Conservation (phyloP, 1,140 invertebrate genomes). For the Pseudachorutes palmiensis region DNA sequence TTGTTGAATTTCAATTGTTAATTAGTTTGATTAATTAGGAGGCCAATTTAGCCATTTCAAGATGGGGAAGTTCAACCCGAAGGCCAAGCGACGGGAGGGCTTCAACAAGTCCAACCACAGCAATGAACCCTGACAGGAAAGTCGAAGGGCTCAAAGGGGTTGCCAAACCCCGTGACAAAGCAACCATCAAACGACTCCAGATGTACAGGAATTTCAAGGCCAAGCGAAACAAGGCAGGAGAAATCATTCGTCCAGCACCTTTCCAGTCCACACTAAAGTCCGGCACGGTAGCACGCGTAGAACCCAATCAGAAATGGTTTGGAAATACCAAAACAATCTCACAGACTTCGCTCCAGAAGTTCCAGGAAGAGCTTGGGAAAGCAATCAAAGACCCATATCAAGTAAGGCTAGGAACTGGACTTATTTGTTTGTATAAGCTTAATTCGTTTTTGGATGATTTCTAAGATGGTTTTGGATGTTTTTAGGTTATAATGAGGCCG, state of each 20-base stretch:
- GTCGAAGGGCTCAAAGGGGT: conserved; percentile 68
- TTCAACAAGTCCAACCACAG: conserved; percentile 56
- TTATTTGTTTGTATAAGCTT: conserved; percentile 2
- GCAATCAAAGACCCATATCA: conserved; percentile 94
- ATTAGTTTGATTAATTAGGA: not conserved
- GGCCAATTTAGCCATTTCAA: no score
- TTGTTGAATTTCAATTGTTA: not conserved
- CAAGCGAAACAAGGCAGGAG: conserved; percentile 79
- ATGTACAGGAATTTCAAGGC: conserved; percentile 98
- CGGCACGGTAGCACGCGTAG: conserved; percentile 85
- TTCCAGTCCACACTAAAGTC: conserved; percentile 84
- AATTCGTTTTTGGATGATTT: not conserved
- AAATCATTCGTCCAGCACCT: conserved; percentile 87
- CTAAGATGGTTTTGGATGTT: not conserved
- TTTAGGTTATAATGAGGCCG: conserved; percentile 82
- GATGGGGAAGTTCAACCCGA: conserved; percentile 32
- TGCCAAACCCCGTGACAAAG: conserved; percentile 76
- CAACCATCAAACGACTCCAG: conserved; percentile 89
- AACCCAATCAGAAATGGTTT: conserved; percentile 98
- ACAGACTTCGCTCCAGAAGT: conserved; percentile 90
- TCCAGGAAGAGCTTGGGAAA: conserved; percentile 89
- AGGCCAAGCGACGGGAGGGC: conserved; percentile 26
- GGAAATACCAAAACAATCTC: conserved; percentile 85
- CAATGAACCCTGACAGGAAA: conserved; percentile 76
- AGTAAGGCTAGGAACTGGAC: conserved; percentile 23